These are phyloP conservation scores for Amphiura filiformis DNA, from an alignment of 35 echinoderm and acorn worm genomes.

Conservation along the genomic window DNA sequence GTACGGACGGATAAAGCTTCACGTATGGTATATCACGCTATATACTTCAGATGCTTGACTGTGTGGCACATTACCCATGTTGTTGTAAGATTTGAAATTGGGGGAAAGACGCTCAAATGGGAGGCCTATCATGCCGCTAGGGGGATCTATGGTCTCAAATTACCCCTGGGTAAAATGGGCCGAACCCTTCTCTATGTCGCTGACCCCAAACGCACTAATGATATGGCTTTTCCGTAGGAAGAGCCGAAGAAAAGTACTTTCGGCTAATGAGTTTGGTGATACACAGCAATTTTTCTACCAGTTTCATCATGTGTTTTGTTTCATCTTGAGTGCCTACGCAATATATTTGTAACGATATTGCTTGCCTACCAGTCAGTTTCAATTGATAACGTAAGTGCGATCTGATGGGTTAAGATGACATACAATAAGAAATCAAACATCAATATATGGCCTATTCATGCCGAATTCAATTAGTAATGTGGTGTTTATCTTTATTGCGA, in stretches of 20 bases:
- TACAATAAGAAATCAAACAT: too few species aligned
- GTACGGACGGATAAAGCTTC: neutral
- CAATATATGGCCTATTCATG: too few species aligned
- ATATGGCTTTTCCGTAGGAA: neutral
- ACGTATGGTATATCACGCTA: neutral
- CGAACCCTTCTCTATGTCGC: constrained; percentile 7
- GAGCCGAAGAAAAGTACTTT: too few species aligned
- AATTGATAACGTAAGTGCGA: too few species aligned
- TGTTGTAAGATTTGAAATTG: constrained; percentile 15
- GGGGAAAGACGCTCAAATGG: neutral
- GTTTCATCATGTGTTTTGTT: neutral
- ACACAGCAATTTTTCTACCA: neutral
- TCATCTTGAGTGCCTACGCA: neutral
- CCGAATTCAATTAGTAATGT: too few species aligned
- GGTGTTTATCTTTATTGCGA: too few species aligned
- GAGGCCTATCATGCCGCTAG: neutral
- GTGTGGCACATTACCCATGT: neutral
- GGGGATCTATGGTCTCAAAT: neutral
- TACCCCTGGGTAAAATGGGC: constrained; percentile 9
- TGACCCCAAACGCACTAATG: neutral
- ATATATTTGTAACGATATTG: too few species aligned
- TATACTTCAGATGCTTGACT: neutral
- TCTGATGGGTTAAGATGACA: too few species aligned
- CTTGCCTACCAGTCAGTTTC: too few species aligned
- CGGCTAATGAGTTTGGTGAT: neutral